Evolutionary conservation across 2,113 vertebrate species (phyloP).

Genomic region (Nannospalax galili): DNA sequence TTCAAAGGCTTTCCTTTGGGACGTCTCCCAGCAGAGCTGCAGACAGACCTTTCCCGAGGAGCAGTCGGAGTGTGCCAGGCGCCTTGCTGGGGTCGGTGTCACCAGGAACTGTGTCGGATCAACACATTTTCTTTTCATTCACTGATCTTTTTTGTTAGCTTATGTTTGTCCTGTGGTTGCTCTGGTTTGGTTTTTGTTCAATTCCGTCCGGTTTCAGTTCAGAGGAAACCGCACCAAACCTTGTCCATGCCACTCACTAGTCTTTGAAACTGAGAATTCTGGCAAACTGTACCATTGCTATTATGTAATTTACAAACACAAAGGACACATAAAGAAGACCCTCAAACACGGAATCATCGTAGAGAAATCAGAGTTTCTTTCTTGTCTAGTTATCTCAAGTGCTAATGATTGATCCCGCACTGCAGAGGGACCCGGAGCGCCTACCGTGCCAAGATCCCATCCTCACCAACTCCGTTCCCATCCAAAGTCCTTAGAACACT

Average conservation of each 20-base stretch:
- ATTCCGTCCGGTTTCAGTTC: no score
- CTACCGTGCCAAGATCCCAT: neutral
- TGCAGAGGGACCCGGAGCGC: constrained; percentile 40
- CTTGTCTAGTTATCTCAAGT: neutral
- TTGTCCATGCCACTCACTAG: neutral
- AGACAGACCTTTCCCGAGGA: no score
- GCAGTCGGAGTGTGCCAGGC: neutral
- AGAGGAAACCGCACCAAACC: neutral
- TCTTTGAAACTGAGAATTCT: neutral
- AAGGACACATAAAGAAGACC: neutral
- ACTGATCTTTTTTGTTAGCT: neutral
- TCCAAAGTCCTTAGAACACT: neutral
- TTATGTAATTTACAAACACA: neutral
- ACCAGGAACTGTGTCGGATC: neutral
- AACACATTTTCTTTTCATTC: neutral
- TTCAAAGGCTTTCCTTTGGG: no score
- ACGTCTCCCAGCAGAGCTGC: no score
- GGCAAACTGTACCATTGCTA: neutral
- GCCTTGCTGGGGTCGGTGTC: neutral
- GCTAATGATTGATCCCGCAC: neutral
- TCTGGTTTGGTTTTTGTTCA: neutral
- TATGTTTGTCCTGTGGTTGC: no score
- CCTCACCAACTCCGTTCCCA: neutral
- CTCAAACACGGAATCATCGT: neutral
- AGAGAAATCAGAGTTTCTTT: neutral